Percentiles rank a stretch among this genome's conserved stretches.
These are phyloP conservation scores for Tachysurus vachellii DNA, from an alignment of 2,113 vertebrate genomes.

Conservation along the genomic window DNA sequence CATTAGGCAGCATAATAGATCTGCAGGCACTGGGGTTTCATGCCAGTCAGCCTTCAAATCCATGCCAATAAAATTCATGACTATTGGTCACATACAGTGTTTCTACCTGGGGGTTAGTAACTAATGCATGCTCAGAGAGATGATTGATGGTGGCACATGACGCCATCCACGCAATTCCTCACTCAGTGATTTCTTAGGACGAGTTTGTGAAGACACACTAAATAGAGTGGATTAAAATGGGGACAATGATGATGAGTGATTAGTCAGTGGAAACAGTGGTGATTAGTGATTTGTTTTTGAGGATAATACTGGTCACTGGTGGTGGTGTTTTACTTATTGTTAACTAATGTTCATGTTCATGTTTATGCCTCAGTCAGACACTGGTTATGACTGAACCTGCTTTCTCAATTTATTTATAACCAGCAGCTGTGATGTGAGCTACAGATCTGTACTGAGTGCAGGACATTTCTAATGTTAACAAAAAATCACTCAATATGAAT, in stretches of 20 bases:
- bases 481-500: too few relatives aligned
- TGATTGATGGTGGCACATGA: background rate
- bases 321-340: background rate
- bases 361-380: background rate
- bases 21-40: background rate
- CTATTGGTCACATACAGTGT: background rate
- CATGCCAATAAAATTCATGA: background rate
- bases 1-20: conserved; percentile 12
- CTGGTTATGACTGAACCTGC: background rate
- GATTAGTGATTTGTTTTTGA: background rate
- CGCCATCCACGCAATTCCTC: too few relatives aligned
- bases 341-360: background rate
- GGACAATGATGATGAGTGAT: too few relatives aligned
- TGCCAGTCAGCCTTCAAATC: background rate
- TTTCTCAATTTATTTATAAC: background rate
- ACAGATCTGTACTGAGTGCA: background rate
- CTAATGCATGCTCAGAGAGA: background rate
- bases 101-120: background rate
- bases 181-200: background rate
- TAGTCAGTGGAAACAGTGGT: background rate
- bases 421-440: background rate
- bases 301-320: background rate
- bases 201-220: background rate
- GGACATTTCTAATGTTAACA: background rate
- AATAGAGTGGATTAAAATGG: background rate